Evolutionary conservation across 35 echinoderm and acorn worm genomes (phyloP), one percentile per base, ranked within the genome.

Genomic region (Apostichopus japonicus): DNA sequence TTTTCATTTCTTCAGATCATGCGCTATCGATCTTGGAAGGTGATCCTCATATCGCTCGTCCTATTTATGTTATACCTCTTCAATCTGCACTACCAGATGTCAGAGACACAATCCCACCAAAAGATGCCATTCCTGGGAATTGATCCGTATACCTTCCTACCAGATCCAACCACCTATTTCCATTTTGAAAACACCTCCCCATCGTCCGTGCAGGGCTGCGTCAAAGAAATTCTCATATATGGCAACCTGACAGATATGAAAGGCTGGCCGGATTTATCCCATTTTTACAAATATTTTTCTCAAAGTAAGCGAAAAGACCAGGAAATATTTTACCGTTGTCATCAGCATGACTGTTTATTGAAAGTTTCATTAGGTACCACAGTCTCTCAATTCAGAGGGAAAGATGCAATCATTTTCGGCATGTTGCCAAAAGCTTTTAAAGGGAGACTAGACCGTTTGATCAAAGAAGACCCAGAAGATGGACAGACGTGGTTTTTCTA

Each of bases 401-500:
- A 92, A 77, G 93, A 96, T 83, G 95, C 93, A 6, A 87, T 96
- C 53, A 92, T 94, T 10, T 88, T 96, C 24, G 95, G 93, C 24
- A 91, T 93, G 79, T 93, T 96, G 57, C 93, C 93, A 8, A 96
- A 94, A 72, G 93, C 70, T 1, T 96, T 96, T 24, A 33, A 92
- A 89, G 93, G 93, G 0, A 33, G 79, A 19, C 54, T 96, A 11
- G 13, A 24, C 21, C 67, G 27, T 24, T 53, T 96, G 71, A 55
- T 92, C 21, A 15, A 54, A 24, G 24, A 58, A 24, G 25, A 92
- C 6, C 95, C 95, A 4, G 71, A 92, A 23, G 10, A 23, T 24
- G 90, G 65, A 19, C 95, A 96, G 65, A 96, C 95, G 44, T 96
- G 95, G 95, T 78, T 96, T 79, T 96, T 93, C 72, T 96, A 90